A percentile compares a stretch with the other conserved stretches of the same genome.
Conservation (phyloP, 2,888 invertebrate genomes). For the Eremobia ochroleuca region DNA sequence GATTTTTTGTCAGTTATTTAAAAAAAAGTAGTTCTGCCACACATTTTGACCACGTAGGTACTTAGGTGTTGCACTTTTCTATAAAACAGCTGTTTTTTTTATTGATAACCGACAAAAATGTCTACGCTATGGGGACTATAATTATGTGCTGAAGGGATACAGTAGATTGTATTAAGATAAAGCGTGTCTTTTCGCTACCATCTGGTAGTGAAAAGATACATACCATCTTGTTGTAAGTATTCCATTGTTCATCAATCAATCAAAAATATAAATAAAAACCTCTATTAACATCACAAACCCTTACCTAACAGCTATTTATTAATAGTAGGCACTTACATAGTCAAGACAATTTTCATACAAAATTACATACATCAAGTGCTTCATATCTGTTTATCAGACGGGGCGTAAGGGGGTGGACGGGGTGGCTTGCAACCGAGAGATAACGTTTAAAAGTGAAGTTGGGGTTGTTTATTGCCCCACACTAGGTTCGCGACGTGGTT, state of each 20-base stretch:
- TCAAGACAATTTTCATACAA: conserved; percentile 65
- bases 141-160: no score
- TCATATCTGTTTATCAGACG: conserved; percentile 73
- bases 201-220: no score
- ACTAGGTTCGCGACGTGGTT: conserved; percentile 51
- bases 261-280: not conserved
- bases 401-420: conserved; percentile 57
- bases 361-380: conserved; percentile 74
- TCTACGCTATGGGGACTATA: no score
- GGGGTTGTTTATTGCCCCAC: conserved; percentile 69
- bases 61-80: no score
- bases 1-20: no score
- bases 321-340: conserved; percentile 50
- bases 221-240: not conserved
- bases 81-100: no score
- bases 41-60: no score
- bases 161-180: no score
- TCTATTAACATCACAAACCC: not conserved
- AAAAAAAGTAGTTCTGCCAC: no score
- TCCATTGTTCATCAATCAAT: not conserved
- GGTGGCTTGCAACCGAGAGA: conserved; percentile 74
- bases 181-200: no score
- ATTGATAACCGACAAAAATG: no score
- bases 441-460: conserved; percentile 76
- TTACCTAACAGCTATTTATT: conserved; percentile 50